Evolutionary conservation across 2,888 invertebrate genomes (phyloP).

Genomic region (Mactromeris polynyma): DNA sequence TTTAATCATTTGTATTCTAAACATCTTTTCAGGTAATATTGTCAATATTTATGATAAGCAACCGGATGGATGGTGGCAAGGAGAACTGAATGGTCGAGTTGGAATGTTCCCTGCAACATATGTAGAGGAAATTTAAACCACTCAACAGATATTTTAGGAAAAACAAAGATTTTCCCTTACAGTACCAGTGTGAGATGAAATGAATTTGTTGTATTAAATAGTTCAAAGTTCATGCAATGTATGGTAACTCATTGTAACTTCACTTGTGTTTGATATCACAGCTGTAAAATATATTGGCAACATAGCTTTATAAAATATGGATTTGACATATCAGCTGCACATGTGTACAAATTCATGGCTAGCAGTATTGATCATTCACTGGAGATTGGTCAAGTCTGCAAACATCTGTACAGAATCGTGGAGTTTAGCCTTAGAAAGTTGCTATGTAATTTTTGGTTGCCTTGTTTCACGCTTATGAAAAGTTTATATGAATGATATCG

Average conservation of each 20-base stretch:
- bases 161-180: background rate
- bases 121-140: conserved; percentile 90
- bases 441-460: background rate
- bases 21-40: conserved; percentile 90
- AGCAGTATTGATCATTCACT: background rate
- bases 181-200: background rate
- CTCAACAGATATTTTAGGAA: background rate
- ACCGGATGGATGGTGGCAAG: conserved; percentile 98
- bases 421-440: no score
- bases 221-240: background rate
- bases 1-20: background rate
- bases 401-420: no score
- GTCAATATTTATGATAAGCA: conserved; percentile 96
- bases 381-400: no score
- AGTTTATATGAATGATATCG: background rate
- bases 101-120: conserved; percentile 98
- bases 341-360: background rate
- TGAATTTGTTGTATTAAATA: background rate
- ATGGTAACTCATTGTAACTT: background rate
- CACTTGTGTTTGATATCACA: background rate
- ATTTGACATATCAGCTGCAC: background rate
- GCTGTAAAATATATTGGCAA: background rate
- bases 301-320: background rate
- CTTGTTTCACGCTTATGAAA: background rate
- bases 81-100: conserved; percentile 93